Percentiles rank a stretch among this genome's conserved stretches.
Conservation (phyloP, 2,797 vertebrate genomes). For the Parotocinclus haroldoi region DNA sequence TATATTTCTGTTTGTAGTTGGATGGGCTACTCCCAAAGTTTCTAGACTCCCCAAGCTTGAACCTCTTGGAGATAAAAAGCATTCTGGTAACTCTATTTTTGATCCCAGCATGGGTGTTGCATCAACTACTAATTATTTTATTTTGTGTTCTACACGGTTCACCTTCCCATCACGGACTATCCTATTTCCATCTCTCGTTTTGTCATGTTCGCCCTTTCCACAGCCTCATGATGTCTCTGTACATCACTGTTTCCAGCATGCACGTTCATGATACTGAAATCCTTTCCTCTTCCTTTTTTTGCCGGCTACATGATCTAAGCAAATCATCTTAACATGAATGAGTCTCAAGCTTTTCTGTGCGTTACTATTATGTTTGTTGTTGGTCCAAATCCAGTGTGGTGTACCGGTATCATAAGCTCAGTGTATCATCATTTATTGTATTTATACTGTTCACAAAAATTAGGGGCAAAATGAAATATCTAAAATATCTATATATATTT, state of each 20-base stretch:
- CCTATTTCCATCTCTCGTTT: neutral
- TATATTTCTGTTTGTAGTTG: slow-evolving; percentile 77
- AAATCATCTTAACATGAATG: too few relatives aligned
- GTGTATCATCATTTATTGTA: too few relatives aligned
- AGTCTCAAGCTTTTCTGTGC: too few relatives aligned
- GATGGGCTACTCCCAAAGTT: slow-evolving; percentile 93
- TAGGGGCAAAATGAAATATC: too few relatives aligned
- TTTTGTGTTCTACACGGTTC: slow-evolving; percentile 15
- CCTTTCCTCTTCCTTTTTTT: too few relatives aligned
- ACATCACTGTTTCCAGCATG: neutral
- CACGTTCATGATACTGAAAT: too few relatives aligned
- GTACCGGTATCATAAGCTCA: too few relatives aligned
- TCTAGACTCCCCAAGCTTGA: slow-evolving; percentile 93
- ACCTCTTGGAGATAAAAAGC: slow-evolving; percentile 85
- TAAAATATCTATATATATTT: too few relatives aligned
- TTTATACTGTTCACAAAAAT: too few relatives aligned
- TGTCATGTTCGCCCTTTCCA: slow-evolving; percentile 20
- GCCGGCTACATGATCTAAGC: too few relatives aligned
- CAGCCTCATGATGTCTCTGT: slow-evolving; percentile 18
- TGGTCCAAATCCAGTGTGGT: too few relatives aligned
- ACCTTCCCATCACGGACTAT: neutral
- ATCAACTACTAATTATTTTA: slow-evolving; percentile 38
- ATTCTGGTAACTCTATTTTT: slow-evolving; percentile 81
- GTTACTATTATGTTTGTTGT: too few relatives aligned
- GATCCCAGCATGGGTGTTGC: slow-evolving; percentile 28